A percentile compares a stretch with the other conserved stretches of the same genome.
Conservation (phyloP, 2,113 vertebrate genomes). For the Amphiprion ocellaris region DNA sequence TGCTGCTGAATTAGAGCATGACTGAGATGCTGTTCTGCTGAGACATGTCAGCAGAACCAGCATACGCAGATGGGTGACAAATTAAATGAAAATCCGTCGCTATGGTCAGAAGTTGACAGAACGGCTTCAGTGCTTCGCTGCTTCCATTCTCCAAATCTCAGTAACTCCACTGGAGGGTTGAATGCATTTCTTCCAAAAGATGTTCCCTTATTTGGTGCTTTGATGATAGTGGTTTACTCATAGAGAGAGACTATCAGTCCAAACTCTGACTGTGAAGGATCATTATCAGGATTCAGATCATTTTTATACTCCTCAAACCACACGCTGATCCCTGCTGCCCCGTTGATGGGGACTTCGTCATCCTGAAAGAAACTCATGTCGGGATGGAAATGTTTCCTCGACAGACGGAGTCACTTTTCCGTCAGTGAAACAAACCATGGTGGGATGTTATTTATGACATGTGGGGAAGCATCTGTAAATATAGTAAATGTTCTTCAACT, state of each 20-base stretch:
- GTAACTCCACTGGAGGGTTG: background rate
- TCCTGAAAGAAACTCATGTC: background rate
- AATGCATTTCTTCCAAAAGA: background rate
- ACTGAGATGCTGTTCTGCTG: background rate
- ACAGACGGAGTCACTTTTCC: background rate
- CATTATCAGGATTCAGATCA: background rate
- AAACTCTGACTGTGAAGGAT: background rate
- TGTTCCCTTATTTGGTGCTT: background rate
- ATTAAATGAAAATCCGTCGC: background rate
- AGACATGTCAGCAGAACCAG: background rate
- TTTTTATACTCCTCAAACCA: background rate
- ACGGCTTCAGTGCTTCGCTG: background rate
- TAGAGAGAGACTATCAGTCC: background rate
- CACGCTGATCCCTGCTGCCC: background rate
- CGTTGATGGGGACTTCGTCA: background rate
- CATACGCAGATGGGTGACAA: background rate
- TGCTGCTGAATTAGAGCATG: background rate
- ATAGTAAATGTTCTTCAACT: background rate
- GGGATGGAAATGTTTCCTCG: background rate
- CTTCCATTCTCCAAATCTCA: background rate
- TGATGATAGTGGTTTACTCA: background rate
- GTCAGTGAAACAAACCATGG: too few species aligned
- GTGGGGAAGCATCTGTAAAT: background rate
- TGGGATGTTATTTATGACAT: too few species aligned
- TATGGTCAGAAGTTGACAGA: background rate